A percentile compares a stretch with the other conserved stretches of the same genome.
Conservation (phyloP, 30 jellyfish, hydroid and myxozoan genomes). For the Catostylus mosaicus region DNA sequence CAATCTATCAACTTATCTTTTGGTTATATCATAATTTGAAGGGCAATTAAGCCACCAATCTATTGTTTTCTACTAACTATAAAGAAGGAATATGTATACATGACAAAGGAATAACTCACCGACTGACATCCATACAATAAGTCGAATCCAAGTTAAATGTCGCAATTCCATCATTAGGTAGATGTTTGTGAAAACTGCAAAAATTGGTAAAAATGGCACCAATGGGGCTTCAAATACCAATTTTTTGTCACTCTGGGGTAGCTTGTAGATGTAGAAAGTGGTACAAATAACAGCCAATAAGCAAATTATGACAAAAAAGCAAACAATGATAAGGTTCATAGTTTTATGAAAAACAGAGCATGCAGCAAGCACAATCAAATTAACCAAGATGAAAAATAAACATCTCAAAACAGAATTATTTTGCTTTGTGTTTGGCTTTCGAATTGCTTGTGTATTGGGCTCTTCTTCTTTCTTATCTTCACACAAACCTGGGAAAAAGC, state of each 20-base stretch:
- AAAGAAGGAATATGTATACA: too few species aligned
- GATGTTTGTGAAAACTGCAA: conserved; percentile 48
- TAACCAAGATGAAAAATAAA: background rate
- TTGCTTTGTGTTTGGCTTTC: background rate
- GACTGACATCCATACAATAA: conserved; percentile 69
- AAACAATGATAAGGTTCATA: background rate
- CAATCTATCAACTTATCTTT: too few species aligned
- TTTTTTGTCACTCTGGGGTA: conserved; percentile 30
- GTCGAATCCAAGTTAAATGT: conserved; percentile 72
- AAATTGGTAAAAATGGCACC: conserved; percentile 69
- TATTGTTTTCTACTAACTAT: too few species aligned
- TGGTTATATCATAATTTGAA: too few species aligned
- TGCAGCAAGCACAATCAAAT: background rate
- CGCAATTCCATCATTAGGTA: conserved; percentile 53
- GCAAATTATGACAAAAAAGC: background rate
- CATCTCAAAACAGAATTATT: background rate
- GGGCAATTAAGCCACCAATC: too few species aligned
- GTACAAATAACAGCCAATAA: background rate
- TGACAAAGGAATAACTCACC: conserved; percentile 44
- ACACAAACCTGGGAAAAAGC: background rate
- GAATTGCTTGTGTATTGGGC: background rate
- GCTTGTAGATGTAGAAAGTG: conserved; percentile 17
- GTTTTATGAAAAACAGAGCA: conserved; percentile 3
- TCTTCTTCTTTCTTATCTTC: background rate
- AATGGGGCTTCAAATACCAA: conserved; percentile 55